Evolutionary conservation across 2,113 vertebrate genomes (phyloP), one percentile per base, ranked within the genome.

Genomic region (Larimichthys crocea): DNA sequence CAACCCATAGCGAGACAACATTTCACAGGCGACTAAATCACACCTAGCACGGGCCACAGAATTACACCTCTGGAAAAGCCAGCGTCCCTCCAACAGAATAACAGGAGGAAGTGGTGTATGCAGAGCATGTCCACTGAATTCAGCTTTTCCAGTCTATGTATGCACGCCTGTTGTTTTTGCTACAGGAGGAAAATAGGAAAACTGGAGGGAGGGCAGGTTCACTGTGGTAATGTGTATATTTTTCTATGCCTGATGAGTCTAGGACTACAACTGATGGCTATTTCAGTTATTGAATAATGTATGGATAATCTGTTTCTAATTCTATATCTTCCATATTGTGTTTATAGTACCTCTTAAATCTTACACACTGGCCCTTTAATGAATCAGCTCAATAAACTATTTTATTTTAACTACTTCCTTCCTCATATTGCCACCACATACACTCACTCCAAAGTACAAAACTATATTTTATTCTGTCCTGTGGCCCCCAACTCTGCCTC

Each of bases 31-130:
- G 68, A 87, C 79, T 70, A 74, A 87, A 89, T 84, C 59, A 80
- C 76, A 84, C 60, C 71, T 76, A 72, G 26, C 20, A 63, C 2
- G 3, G 35, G 83, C 76, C 87, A 79, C 82, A 86, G 78, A 88
- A 91, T 83, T 83, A 90, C 75, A 86, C 84, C 80, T 80, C 72
- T 77, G 60, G 62, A 79, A 82, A 78, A 79, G 67, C 35, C 73
- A 64, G 22, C 31, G 20, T 61, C 22, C 60, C 56, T 53, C 31
- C 22, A 12, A 46, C 55, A 88, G 53, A 76, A 56, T 52, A 56
- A 56, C 64, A 79, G 60, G 3, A 60, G 77, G 77, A 91, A 87
- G 63, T 74, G 79, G 52, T 42, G 44, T 19, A 35, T 48, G 64
- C 16, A 55, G 55, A 73, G 48, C 22, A 52, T 3, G 50, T 75